These are phyloP conservation scores for Paratilapia polleni DNA, from an alignment of 2,113 vertebrate genomes.

Conservation along the genomic window DNA sequence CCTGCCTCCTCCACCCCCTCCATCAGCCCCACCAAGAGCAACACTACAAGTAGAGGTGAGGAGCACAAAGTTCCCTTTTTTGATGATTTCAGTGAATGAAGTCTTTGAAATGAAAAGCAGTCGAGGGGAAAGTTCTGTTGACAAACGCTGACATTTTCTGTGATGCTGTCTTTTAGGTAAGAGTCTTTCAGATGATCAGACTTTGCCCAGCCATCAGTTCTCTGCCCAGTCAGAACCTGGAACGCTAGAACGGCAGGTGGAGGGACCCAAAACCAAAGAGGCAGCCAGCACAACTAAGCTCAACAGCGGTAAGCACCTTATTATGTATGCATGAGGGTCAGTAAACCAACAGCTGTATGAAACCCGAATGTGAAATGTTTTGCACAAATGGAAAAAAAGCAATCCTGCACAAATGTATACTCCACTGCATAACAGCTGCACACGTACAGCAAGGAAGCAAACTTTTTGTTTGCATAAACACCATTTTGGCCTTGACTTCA, in stretches of 20 bases:
- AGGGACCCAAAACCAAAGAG: constrained; percentile 57
- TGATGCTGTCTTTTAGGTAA: constrained; percentile 73
- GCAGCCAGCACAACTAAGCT: constrained; percentile 57
- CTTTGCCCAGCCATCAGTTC: constrained; percentile 60
- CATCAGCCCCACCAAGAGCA: constrained; percentile 71
- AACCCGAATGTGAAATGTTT: constrained; percentile 9
- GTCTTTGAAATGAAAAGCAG: background rate
- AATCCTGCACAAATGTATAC: background rate
- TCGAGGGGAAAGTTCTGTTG: background rate
- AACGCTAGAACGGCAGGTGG: constrained; percentile 70
- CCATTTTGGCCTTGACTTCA: constrained; percentile 4
- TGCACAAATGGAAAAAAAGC: background rate
- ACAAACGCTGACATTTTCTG: constrained; percentile 23
- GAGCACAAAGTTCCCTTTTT: background rate
- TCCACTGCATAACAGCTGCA: background rate
- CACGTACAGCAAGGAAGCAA: background rate
- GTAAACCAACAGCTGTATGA: background rate
- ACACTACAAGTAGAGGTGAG: constrained; percentile 72
- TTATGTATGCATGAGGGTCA: constrained; percentile 29
- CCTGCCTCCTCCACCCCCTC: constrained; percentile 92
- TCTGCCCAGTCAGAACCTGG: constrained; percentile 72
- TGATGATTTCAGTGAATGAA: background rate
- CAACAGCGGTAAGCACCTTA: constrained; percentile 66
- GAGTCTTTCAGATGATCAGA: constrained; percentile 79
- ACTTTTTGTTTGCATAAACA: background rate